Conservation (phyloP, 2,113 vertebrate species). For the Pungitius pungitius region DNA sequence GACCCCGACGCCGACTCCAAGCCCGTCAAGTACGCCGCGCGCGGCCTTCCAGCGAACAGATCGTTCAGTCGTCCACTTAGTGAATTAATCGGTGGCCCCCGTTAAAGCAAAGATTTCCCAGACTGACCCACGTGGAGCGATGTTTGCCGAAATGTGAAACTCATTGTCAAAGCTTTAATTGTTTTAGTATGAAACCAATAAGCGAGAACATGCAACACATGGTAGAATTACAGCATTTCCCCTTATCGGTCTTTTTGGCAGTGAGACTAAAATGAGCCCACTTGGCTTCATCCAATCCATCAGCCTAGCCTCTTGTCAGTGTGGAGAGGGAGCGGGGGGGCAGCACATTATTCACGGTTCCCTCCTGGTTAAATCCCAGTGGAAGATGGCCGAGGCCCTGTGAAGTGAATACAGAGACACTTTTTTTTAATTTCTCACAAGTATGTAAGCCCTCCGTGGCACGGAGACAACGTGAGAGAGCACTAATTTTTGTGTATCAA, state of each 20-base stretch:
- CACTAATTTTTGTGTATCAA: constrained; percentile 69
- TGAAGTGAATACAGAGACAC: constrained; percentile 75
- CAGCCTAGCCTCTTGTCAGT: constrained; percentile 57
- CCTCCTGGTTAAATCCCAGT: constrained; percentile 74
- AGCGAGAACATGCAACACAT: constrained; percentile 36
- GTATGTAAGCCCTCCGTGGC: constrained; percentile 69
- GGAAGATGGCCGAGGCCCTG: constrained; percentile 64
- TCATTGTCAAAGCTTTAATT: constrained; percentile 57
- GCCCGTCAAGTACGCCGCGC: constrained; percentile 86
- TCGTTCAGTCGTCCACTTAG: neutral
- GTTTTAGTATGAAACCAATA: constrained; percentile 53
- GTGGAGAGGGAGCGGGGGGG: neutral
- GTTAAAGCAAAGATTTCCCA: constrained; percentile 44
- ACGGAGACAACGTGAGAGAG: constrained; percentile 72
- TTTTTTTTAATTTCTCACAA: constrained; percentile 72
- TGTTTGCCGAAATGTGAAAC: constrained; percentile 16
- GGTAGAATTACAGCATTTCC: constrained; percentile 34
- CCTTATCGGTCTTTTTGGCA: constrained; percentile 44
- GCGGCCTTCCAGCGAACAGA: neutral
- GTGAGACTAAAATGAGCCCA: constrained; percentile 59
- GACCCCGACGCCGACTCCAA: constrained; percentile 90
- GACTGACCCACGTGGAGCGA: neutral
- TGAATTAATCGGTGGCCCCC: constrained; percentile 32
- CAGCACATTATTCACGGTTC: constrained; percentile 73
- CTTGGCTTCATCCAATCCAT: constrained; percentile 74